Percentiles rank a stretch among this genome's conserved stretches.
These are phyloP conservation scores for Priocnemis perturbator DNA, from an alignment of 2,888 invertebrate genomes.

Conservation along the genomic window DNA sequence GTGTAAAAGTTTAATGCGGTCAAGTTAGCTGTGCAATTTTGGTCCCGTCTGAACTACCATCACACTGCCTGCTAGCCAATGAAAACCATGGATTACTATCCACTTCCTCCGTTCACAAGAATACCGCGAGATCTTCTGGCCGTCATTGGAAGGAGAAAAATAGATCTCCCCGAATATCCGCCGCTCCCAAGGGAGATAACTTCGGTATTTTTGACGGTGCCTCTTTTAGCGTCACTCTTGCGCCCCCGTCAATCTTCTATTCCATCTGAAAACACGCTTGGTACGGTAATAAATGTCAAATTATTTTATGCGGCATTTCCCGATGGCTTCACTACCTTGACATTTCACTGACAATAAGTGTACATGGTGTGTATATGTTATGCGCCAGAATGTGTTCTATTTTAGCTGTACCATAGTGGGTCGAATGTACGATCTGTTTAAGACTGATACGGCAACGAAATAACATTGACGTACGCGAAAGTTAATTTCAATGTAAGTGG, in stretches of 20 bases:
- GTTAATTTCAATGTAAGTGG: no score
- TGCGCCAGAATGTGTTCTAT: no score
- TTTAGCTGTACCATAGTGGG: no score
- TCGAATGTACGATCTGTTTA: no score
- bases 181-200: conserved; percentile 43
- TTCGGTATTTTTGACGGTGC: conserved; percentile 43
- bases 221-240: conserved; percentile 14
- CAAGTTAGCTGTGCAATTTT: conserved; percentile 32
- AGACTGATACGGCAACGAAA: no score
- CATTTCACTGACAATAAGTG: no score
- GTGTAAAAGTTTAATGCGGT: conserved; percentile 49
- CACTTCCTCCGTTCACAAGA: conserved; percentile 26
- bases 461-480: no score
- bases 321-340: no score
- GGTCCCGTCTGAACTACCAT: conserved; percentile 12
- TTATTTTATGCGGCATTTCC: no score
- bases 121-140: conserved; percentile 28
- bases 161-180: conserved; percentile 45
- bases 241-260: conserved; percentile 36
- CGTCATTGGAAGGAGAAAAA: conserved; percentile 42
- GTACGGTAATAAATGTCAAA: background rate
- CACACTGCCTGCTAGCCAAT: conserved; percentile 21
- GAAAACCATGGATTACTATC: conserved; percentile 49
- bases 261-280: conserved; percentile 42
- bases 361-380: no score